Base-by-base conservation (phyloP, 2,797 vertebrate genomes). In the Todus mexicanus region DNA sequence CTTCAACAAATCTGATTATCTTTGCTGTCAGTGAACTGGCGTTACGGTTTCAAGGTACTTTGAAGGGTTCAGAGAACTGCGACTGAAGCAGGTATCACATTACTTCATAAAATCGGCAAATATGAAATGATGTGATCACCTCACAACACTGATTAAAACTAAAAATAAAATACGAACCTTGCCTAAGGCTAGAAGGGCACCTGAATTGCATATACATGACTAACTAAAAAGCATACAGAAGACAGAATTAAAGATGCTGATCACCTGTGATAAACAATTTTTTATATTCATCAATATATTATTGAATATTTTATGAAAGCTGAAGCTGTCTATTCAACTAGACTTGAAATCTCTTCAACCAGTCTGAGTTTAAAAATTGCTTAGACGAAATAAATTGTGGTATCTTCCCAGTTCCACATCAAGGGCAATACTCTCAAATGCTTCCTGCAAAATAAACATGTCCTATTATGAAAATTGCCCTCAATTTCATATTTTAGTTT, bases 1-100 rank as follows among this genome's bases (percentile, higher is more conserved):
- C 35, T 80, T 91, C 76, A 80, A 61, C 63, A 81, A 91, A 94
- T 84, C 51, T 43, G 47, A 87, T 77, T 90, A 90, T 89, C 56
- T 84, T 33, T 89, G 66, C 65, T 70, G 59, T 47, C 27, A 33
- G 60, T 37, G 75, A 83, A 91, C 31, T 38, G 12, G 40, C 27
- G 7, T 77, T 69, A 81, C 26, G 29, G 47, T 87, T 85, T n/a
- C 5, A 12, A 96, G 78, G 74, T 69, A 79, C 27, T 83, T 35
- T 38, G 80, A 93, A 88, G 73, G 69, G 33, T 87, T 75, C 2
- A 1, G 53, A 91, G 60, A 86, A 83, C 51, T 51, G 33, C 3
- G 12, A 43, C 65, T 68, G 69, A 93, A 68, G 29, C 51, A 85
- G 42, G 56, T 75, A 91, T 59, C 43, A 17, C 14, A 61, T 77